Evolutionary conservation across 2,113 vertebrate genomes (phyloP), one percentile per base, ranked within the genome.

Genomic region (Grammomys dolichurus): DNA sequence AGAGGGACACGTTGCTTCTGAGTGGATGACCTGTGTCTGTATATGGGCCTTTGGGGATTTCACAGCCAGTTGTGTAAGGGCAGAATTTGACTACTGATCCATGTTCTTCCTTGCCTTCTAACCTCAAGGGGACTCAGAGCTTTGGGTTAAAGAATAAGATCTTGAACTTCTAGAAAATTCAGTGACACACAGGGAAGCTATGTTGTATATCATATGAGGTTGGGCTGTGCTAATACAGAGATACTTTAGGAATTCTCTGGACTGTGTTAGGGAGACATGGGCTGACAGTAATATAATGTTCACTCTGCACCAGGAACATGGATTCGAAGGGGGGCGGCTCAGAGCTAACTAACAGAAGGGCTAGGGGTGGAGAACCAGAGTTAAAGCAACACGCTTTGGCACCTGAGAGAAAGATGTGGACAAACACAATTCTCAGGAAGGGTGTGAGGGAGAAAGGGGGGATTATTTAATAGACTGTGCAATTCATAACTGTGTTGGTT

Each of bases 71-170:
- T 87, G 51, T 84, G 60, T 91, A 22, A 91, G 65, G 93, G 58
- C 40, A 48, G 56, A n/a, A 31, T 93, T 76, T 78, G 72, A 86
- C 46, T 73, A 16, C 63, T 58, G 75, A 78, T 54, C 70, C 20
- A 5, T 51, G 22, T 60, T 26, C 80, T 93, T 86, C 86, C 56
- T 85, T 94, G 12, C 81, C 92, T 90, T 69, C 81, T 94, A 90
- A 78, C 67, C 67, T 95, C 93, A 69, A 17, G 89, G 31, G 93
- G 56, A 81, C 91, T 94, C 72, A 78, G 46, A 56, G 72, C 82
- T 90, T 89, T 24, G 75, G 28, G 43, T 94, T 3, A 56, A n/a
- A 96, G 78, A 96, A 36, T 77, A 90, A 94, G 73, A 58, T 90
- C 26, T 75, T 94, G 60, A 89, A 89, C 86, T 87, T 56, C 7